phyloP scores from a whole-genome alignment of 2,113 vertebrate genomes.

The Zootoca vivipara region DNA sequence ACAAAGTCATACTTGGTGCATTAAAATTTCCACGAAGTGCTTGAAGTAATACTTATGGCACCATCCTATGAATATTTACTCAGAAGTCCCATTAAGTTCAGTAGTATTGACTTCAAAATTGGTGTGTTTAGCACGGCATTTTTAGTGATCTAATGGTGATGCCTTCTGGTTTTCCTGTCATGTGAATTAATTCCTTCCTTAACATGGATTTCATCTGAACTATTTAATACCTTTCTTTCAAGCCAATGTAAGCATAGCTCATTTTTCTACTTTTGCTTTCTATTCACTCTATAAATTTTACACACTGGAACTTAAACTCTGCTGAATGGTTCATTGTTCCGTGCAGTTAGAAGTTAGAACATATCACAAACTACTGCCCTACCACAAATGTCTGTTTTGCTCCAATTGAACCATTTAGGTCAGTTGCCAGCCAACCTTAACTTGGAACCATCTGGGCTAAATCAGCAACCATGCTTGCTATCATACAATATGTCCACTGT shows the following conservation, averaged over 20 bases:
- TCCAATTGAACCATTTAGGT: conserved; percentile 9
- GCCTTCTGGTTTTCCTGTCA: not conserved
- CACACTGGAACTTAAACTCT: conserved; percentile 15
- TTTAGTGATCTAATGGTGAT: not conserved
- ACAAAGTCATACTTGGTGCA: not conserved
- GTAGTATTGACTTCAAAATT: too few relatives aligned
- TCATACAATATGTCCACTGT: conserved; percentile 4
- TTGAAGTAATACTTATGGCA: not conserved
- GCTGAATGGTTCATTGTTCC: conserved; percentile 21
- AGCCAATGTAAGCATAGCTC: conserved; percentile 16
- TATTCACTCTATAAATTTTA: conserved; percentile 21
- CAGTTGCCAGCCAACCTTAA: conserved; percentile 7
- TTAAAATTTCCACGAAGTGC: not conserved
- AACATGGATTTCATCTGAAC: not conserved
- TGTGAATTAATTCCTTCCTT: not conserved
- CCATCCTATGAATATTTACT: too few relatives aligned
- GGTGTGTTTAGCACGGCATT: not conserved
- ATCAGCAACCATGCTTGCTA: fast-evolving
- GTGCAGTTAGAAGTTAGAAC: conserved; percentile 33
- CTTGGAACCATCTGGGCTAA: conserved; percentile 21
- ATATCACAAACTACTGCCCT: conserved; percentile 36
- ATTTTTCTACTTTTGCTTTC: conserved; percentile 25
- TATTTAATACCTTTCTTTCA: not conserved
- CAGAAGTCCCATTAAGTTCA: too few relatives aligned
- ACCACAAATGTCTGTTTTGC: conserved; percentile 33